Evolutionary conservation across 2,888 invertebrate genomes (phyloP).

Genomic region (Eledona agricola): DNA sequence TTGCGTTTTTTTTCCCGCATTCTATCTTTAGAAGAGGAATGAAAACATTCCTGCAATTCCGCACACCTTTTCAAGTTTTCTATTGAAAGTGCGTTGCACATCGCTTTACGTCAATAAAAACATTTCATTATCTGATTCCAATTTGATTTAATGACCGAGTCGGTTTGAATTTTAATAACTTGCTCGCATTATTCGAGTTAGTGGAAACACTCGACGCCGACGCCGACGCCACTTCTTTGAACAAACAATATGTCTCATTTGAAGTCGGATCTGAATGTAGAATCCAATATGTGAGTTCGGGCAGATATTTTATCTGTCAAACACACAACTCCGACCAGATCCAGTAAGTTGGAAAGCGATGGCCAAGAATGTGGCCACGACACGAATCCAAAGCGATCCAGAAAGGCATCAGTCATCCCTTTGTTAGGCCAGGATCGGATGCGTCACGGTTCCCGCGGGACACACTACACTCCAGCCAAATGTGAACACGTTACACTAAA

Average conservation of each 20-base stretch:
- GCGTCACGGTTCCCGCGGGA: slow-evolving; percentile 43
- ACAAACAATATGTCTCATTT: slow-evolving; percentile 37
- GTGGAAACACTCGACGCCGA: too few species aligned
- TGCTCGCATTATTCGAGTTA: slow-evolving; percentile 2
- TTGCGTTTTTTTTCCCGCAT: slow-evolving; percentile 28
- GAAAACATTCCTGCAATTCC: slow-evolving; percentile 38
- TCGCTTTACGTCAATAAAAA: slow-evolving; percentile 33
- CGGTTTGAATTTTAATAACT: slow-evolving; percentile 23
- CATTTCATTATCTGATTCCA: slow-evolving; percentile 27
- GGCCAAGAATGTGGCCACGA: slow-evolving; percentile 43
- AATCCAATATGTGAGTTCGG: slow-evolving; percentile 38
- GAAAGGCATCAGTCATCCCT: slow-evolving; percentile 45
- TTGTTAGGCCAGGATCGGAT: slow-evolving; percentile 43
- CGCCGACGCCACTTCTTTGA: too few species aligned
- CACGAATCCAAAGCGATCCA: slow-evolving; percentile 42
- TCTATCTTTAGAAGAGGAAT: slow-evolving; percentile 34
- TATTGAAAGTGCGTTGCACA: slow-evolving; percentile 25
- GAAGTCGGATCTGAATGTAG: slow-evolving; percentile 35
- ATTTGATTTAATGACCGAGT: slow-evolving; percentile 28
- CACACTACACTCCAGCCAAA: slow-evolving; percentile 44
- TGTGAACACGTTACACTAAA: slow-evolving; percentile 47
- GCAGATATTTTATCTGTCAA: slow-evolving; percentile 38
- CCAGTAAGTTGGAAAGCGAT: slow-evolving; percentile 34
- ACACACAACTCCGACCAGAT: slow-evolving; percentile 37
- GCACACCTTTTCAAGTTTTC: slow-evolving; percentile 35